Base-by-base conservation (phyloP, 2,113 vertebrate genomes). In the Nothoprocta perdicaria region DNA sequence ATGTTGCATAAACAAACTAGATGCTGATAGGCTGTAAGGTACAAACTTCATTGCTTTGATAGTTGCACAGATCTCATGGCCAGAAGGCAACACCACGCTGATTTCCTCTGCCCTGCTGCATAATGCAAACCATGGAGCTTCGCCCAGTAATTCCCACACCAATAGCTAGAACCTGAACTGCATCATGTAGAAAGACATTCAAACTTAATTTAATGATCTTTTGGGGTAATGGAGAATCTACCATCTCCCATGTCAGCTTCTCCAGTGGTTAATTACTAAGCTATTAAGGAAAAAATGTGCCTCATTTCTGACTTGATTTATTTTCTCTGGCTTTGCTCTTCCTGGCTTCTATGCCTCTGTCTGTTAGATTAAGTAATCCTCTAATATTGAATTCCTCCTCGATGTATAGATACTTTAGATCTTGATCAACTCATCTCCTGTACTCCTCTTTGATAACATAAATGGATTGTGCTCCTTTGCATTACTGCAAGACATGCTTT, bases 261-360 rank as follows among this genome's bases (percentile, higher is more conserved):
- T 89, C 80, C 87, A 75, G 73, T 61, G 48, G 85, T 95, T 96
- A 93, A 94, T 95, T 95, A 92, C 87, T 83, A 76, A 61, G 73
- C 41, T 55, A 73, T 89, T 95, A 94, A 81, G 58, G 43, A 88
- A 92, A 94, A 92, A 91, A 88, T 88, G 35, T 88, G 43, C 85
- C 66, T 89, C 6, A 0, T 68, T 89, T 86, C 67, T 68, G 80
- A 19, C 18, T 65, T 38, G 17, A 16, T 43, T 77, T 77, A 61
- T 72, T 75, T 80, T 75, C 48, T 92, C 89, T 14, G 74, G 41
- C 48, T 85, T 16, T 31, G n/a, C 15, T 50, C 55, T 91, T 91
- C 26, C 80, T 73, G 66, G 69, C 6, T 89, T 46, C 9, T 58
- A 12, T 40, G 35, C 46, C 26, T 84, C 80, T 89, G 48, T 69